A percentile compares a stretch with the other conserved stretches of the same genome.
Conservation (phyloP, 2,797 vertebrate genomes). For the Denticeps clupeoides region DNA sequence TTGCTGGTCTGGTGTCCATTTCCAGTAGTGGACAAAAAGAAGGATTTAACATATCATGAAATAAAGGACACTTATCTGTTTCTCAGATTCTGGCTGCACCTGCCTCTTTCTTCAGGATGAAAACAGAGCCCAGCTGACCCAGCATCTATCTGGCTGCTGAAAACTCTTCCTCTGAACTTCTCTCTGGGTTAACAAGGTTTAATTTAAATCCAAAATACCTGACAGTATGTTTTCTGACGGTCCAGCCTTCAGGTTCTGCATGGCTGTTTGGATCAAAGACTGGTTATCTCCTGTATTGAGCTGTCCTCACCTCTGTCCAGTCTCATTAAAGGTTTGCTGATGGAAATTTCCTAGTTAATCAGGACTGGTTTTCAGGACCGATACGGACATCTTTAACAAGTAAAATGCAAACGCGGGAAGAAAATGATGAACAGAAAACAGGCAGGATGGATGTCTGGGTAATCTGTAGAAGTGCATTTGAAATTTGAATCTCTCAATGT, state of each 20-base stretch:
- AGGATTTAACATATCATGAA: no score
- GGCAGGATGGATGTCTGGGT: not conserved
- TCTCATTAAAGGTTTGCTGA: slow-evolving; percentile 73
- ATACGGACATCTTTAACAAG: slow-evolving; percentile 61
- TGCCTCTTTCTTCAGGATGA: slow-evolving; percentile 14
- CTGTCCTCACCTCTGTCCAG: slow-evolving; percentile 89
- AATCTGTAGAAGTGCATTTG: no score
- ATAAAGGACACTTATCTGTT: slow-evolving; percentile 23
- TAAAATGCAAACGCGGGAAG: slow-evolving; percentile 60
- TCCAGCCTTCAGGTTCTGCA: slow-evolving; percentile 71
- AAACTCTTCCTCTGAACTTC: slow-evolving; percentile 45
- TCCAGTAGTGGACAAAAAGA: no score
- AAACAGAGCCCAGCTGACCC: no score
- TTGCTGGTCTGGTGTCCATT: no score
- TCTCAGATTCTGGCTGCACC: slow-evolving; percentile 15
- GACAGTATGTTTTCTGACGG: slow-evolving; percentile 73
- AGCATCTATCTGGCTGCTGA: slow-evolving; percentile 25
- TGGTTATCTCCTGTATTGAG: slow-evolving; percentile 87
- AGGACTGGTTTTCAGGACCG: slow-evolving; percentile 55
- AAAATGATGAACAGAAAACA: slow-evolving; percentile 28
- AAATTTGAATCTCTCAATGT: no score
- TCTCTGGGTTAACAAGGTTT: slow-evolving; percentile 71
- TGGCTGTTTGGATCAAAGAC: slow-evolving; percentile 83
- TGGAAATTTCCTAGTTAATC: slow-evolving; percentile 77
- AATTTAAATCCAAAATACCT: slow-evolving; percentile 81